Conservation (phyloP, 2,797 vertebrate species). For the Lepidocolaptes lacrymiger region DNA sequence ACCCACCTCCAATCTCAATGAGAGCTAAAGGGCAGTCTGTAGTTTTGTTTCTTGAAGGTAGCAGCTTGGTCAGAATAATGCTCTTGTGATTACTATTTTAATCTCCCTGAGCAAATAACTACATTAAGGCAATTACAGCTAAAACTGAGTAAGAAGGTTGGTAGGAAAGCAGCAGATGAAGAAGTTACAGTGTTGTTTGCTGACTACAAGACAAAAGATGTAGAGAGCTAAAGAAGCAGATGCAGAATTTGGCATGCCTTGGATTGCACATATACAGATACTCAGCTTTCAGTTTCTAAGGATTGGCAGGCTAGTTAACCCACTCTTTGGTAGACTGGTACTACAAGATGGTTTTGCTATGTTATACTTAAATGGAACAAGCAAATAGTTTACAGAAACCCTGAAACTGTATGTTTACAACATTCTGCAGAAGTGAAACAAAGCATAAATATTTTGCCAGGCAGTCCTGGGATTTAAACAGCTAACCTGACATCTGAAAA, state of each 20-base stretch:
- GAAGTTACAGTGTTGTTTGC: not conserved
- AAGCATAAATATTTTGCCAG: not conserved
- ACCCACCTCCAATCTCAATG: not conserved
- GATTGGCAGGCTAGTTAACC: not conserved
- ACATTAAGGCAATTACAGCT: not conserved
- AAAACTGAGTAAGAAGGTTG: not conserved
- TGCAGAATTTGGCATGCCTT: not conserved
- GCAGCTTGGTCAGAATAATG: not conserved
- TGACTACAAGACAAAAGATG: not conserved
- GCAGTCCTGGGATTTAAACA: not conserved
- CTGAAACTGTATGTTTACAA: not conserved
- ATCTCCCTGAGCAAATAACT: not conserved
- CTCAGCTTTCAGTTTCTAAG: constrained; percentile 13
- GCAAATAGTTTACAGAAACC: not conserved
- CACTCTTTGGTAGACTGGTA: not conserved
- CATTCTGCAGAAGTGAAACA: not conserved
- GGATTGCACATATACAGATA: not conserved
- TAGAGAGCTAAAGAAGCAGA: not conserved
- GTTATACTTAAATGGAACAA: not conserved
- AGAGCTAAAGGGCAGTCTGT: not conserved
- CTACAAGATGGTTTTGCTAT: not conserved
- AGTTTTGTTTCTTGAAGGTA: constrained; percentile 13
- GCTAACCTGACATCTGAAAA: not conserved
- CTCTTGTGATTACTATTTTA: not conserved
- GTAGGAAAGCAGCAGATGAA: not conserved